Percentiles rank a stretch among this genome's conserved stretches.
Conservation (phyloP, 2,888 invertebrate species). For the Drosophila neoperkinsi region DNA sequence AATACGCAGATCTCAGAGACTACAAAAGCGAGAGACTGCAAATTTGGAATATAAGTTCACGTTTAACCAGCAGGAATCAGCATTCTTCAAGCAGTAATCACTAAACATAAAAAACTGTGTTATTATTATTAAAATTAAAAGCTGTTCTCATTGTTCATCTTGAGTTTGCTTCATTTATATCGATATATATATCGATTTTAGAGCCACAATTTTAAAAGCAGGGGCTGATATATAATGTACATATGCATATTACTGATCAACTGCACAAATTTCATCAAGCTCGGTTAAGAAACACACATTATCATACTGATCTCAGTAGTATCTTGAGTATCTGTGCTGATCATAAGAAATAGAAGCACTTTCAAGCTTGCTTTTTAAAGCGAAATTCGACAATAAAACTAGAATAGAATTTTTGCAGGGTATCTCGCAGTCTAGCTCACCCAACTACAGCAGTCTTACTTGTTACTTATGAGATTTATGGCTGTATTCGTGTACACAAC, state of each 20-base stretch:
- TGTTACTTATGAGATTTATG: neutral
- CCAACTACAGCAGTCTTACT: neutral
- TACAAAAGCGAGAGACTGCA: neutral
- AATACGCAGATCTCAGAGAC: neutral
- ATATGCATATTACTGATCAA: too few species aligned
- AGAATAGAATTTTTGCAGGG: neutral
- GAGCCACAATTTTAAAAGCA: too few species aligned
- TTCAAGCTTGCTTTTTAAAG: neutral
- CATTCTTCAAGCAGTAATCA: neutral
- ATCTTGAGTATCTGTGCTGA: neutral
- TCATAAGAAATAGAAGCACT: neutral
- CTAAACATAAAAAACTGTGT: neutral
- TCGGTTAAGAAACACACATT: rapidly evolving
- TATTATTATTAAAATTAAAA: neutral
- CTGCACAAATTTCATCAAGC: neutral
- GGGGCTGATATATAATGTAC: too few species aligned
- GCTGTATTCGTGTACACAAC: neutral
- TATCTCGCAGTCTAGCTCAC: neutral
- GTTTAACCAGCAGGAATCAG: too few species aligned
- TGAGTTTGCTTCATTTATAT: neutral
- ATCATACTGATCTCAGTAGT: neutral
- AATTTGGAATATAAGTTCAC: too few species aligned
- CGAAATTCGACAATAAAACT: neutral
- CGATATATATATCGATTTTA: neutral
- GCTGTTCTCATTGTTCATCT: neutral